Base-by-base conservation (phyloP, 2,888 invertebrate species). In the Monochamus alternatus region DNA sequence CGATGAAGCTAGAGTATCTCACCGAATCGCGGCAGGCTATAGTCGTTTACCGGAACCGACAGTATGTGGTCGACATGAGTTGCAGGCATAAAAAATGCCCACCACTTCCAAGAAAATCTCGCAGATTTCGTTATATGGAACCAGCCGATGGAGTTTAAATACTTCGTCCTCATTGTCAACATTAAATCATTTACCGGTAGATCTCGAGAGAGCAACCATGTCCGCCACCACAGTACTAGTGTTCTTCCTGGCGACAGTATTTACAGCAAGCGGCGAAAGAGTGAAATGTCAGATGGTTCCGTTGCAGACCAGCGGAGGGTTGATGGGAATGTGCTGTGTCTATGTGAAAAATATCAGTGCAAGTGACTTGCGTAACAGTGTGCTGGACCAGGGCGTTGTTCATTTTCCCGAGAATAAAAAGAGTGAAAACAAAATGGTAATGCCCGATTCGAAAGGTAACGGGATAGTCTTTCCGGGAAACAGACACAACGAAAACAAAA, bases 101-200 rank as follows among this genome's bases (percentile, higher is more conserved):
- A 69, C 60, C 47, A 31, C 60, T 69, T 69, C 69, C 5, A 30
- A 51, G 69, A 69, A 60, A 22, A 30, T n/a, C 32, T n/a, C 32
- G n/a, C 47, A 44, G 59, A 66, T 14, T 55, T 59, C 43, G 38
- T 67, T 58, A 38, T 9, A 55, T 58, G 32, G 32, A 58, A 44
- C 32, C 58, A 32, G 31, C 32, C 52, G 31, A 66, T 51, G 31
- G 10, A 10, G 55, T 67, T 38, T 67, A 55, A 55, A 51, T 51
- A 67, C 7, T 32, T 38, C 12, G 30, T 22, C 10, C n/a, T n/a
- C 55, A 30, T 14, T 55, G 47, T 38, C 51, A 14, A 12, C 52
- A 38, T 55, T 68, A 58, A 58, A 30, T 58, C 38, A 55, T n/a
- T 67, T 38, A 38, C 52, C 30, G 43, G 38, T 7, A 14, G 38